Percentiles rank a stretch among this genome's conserved stretches.
Evolutionary conservation across 2,888 invertebrate genomes (phyloP).

Genomic region (Xestoiulus laeticollis): DNA sequence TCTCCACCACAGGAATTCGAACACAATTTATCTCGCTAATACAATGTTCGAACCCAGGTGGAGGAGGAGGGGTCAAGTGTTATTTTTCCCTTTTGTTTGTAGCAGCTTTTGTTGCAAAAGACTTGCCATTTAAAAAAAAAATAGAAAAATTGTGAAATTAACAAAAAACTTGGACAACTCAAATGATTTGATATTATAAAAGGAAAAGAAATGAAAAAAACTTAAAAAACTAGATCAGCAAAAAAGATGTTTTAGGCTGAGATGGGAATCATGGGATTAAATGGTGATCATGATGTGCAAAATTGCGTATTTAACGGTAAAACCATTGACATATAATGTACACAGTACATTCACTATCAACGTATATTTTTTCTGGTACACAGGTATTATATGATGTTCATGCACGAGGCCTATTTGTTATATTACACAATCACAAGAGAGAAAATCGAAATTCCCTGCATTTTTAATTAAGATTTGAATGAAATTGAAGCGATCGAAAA

Average conservation of each 20-base stretch:
- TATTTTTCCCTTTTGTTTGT: not conserved
- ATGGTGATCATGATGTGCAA: slow-evolving; percentile 32
- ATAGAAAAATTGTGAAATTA: not conserved
- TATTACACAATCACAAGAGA: slow-evolving; percentile 18
- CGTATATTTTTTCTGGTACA: slow-evolving; percentile 34
- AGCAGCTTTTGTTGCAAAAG: not conserved
- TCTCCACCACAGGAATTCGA: not conserved
- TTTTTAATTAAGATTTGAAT: slow-evolving; percentile 41
- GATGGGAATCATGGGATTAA: slow-evolving; percentile 39
- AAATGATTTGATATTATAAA: not conserved
- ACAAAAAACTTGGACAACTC: not conserved
- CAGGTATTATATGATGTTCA: slow-evolving; percentile 46
- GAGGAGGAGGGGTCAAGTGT: too few species aligned
- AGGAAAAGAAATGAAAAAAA: not conserved
- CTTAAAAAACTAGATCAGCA: not conserved
- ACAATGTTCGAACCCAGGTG: not conserved
- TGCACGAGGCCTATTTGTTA: slow-evolving; percentile 45
- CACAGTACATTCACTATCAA: slow-evolving; percentile 48
- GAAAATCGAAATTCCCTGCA: slow-evolving; percentile 44
- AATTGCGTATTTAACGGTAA: slow-evolving; percentile 45
- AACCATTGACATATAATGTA: slow-evolving; percentile 46
- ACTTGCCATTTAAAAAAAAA: not conserved
- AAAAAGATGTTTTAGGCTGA: not conserved
- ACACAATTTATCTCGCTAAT: not conserved
- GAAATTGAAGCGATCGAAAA: not conserved